These are phyloP conservation scores for Nannoperca australis DNA, from an alignment of 2,797 vertebrate species.

Conservation along the genomic window DNA sequence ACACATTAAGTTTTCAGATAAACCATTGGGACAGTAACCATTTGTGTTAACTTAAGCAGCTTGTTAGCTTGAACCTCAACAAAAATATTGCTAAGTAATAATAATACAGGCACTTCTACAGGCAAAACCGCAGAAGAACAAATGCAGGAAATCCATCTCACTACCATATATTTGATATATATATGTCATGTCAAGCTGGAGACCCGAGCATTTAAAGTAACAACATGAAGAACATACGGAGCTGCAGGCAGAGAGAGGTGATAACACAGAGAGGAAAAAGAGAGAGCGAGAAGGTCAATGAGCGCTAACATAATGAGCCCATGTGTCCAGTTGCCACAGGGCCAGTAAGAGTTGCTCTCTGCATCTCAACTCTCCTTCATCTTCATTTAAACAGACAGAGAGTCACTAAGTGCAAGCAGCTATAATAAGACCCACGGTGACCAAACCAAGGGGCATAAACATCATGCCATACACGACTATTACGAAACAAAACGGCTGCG, in stretches of 20 bases:
- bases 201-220: conserved; percentile 31
- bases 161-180: no score
- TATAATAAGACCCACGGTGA: background rate
- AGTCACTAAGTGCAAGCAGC: background rate
- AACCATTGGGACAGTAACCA: background rate
- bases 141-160: conserved; percentile 7
- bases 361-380: background rate
- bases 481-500: background rate
- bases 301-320: conserved; percentile 43
- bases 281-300: conserved; percentile 12
- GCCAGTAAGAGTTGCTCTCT: conserved; percentile 17
- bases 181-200: conserved; percentile 27
- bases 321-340: conserved; percentile 35
- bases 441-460: background rate
- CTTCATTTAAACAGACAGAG: conserved; percentile 11
- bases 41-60: background rate
- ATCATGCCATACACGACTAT: background rate
- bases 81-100: background rate
- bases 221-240: conserved; percentile 46
- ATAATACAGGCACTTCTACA: background rate
- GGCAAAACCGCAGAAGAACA: conserved; percentile 10
- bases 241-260: conserved; percentile 28
- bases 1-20: no score
- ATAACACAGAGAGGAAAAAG: conserved; percentile 15
- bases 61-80: background rate